phyloP scores from a whole-genome alignment of 2,797 vertebrate species.

The Decapterus maruadsi region DNA sequence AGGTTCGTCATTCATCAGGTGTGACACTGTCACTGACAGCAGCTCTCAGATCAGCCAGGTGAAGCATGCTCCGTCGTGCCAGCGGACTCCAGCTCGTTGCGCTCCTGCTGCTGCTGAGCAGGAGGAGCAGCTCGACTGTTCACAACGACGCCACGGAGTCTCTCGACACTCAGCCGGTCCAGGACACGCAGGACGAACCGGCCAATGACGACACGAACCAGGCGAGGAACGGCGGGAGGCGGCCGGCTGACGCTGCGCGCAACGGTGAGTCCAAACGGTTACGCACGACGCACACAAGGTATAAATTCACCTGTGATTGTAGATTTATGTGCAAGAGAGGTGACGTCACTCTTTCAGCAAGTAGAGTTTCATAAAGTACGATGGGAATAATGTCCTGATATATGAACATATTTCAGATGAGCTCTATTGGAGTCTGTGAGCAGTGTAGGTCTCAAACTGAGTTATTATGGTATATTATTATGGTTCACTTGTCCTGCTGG shows the following conservation, averaged over 20 bases:
- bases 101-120: slow-evolving; percentile 82
- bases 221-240: slow-evolving; percentile 90
- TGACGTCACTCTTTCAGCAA: not conserved
- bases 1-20: slow-evolving; percentile 8
- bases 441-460: no score
- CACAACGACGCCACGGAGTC: slow-evolving; percentile 94
- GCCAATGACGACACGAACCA: slow-evolving; percentile 88
- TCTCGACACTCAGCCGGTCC: slow-evolving; percentile 77
- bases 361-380: not conserved
- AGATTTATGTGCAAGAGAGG: no score
- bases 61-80: slow-evolving; percentile 84
- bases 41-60: slow-evolving; percentile 12
- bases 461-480: no score
- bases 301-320: not conserved
- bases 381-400: no score
- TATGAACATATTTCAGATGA: no score
- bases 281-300: not conserved
- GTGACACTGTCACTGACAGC: not conserved
- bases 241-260: slow-evolving; percentile 48
- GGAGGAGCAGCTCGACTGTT: slow-evolving; percentile 83
- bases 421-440: no score
- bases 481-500: not conserved
- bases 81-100: slow-evolving; percentile 83
- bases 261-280: slow-evolving; percentile 55
- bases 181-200: slow-evolving; percentile 72